Evolutionary conservation across 1,140 invertebrate genomes (phyloP).

Genomic region (Telenomus remus): DNA sequence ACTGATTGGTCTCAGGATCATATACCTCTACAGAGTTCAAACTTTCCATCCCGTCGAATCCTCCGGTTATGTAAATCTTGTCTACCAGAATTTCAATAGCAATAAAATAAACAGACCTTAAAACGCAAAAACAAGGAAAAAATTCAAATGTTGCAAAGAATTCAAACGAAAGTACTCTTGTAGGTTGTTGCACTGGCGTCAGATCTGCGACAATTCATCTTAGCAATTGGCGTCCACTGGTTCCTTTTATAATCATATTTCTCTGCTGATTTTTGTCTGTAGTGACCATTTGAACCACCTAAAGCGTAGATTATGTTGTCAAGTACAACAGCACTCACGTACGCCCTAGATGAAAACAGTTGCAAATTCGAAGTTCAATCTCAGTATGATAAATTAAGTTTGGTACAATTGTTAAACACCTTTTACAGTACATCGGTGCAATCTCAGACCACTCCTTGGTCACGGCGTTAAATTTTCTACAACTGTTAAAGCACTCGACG

Average conservation of each 20-base stretch:
- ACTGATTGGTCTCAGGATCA: conserved; percentile 88
- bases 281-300: conserved; percentile 86
- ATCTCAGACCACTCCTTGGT: conserved; percentile 80
- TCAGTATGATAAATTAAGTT: neutral
- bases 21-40: conserved; percentile 90
- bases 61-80: conserved; percentile 89
- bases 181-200: conserved; percentile 81
- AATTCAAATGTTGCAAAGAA: neutral
- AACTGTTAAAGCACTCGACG: conserved; percentile 80
- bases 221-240: conserved; percentile 79
- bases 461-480: conserved; percentile 80
- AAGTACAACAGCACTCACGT: conserved; percentile 81
- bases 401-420: conserved; percentile 61
- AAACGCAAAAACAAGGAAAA: conserved; percentile 2
- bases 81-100: conserved; percentile 70
- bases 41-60: conserved; percentile 93
- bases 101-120: no score
- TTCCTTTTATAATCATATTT: conserved; percentile 82
- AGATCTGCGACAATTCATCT: conserved; percentile 81
- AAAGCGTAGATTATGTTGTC: conserved; percentile 84
- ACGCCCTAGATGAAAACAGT: conserved; percentile 70
- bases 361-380: neutral
- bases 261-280: conserved; percentile 84
- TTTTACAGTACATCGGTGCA: conserved; percentile 80
- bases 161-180: conserved; percentile 67